phyloP scores from a whole-genome alignment of 1,140 invertebrate genomes.

The Drosophila baimaii region DNA sequence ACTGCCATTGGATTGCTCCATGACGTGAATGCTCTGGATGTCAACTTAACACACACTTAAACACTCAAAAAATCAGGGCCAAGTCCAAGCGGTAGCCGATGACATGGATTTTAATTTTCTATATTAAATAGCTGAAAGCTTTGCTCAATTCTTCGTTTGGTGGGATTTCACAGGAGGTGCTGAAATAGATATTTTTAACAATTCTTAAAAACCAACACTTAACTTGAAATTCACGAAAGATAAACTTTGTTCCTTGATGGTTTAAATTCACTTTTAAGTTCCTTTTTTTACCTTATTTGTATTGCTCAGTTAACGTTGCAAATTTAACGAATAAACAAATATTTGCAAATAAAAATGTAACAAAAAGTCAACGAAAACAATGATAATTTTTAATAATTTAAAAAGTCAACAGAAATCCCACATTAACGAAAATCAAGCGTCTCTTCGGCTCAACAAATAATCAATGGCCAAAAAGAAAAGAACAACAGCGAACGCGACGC shows the following conservation, averaged over 20 bases:
- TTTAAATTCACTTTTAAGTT: neutral
- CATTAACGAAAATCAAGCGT: conserved; percentile 69
- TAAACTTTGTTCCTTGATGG: neutral
- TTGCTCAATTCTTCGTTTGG: conserved; percentile 51
- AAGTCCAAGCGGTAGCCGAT: conserved; percentile 52
- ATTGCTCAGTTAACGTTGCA: neutral
- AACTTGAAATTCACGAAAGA: neutral
- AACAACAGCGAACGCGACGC: conserved; percentile 73
- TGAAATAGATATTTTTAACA: conserved; percentile 2
- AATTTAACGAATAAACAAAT: conserved; percentile 18
- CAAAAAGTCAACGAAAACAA: conserved; percentile 57
- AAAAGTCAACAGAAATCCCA: conserved; percentile 69
- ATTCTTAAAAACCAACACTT: neutral
- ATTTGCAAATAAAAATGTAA: conserved; percentile 29
- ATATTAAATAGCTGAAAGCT: conserved; percentile 17
- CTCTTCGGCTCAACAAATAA: conserved; percentile 60
- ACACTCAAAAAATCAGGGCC: conserved; percentile 48
- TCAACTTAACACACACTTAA: conserved; percentile 3
- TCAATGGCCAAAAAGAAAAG: conserved; percentile 60
- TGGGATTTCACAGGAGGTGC: conserved; percentile 56
- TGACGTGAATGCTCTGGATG: conserved; percentile 14
- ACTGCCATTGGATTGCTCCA: conserved; percentile 72
- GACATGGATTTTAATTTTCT: conserved; percentile 47
- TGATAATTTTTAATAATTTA: conserved; percentile 42
- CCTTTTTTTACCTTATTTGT: conserved; percentile 9